Evolutionary conservation across 2,797 vertebrate species (phyloP).

Genomic region (Notoglanidium macrostoma): DNA sequence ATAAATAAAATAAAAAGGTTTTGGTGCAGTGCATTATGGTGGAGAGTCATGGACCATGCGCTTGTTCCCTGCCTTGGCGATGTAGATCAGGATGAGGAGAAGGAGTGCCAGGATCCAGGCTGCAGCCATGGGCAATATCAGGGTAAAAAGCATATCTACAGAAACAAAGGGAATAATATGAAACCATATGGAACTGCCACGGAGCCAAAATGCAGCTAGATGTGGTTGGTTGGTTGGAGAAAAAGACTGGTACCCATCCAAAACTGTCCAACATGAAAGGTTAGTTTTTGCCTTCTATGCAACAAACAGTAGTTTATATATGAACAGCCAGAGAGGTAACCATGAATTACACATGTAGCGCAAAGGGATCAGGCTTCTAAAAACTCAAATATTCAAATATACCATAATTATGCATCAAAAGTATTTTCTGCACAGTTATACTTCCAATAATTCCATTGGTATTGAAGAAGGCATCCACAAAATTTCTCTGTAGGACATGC

Average conservation of each 20-base stretch:
- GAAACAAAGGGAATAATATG: not conserved
- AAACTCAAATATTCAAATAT: not conserved
- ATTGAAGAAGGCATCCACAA: not conserved
- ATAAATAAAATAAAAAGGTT: conserved; percentile 15
- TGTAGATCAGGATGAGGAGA: conserved; percentile 67
- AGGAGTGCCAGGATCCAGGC: conserved; percentile 71
- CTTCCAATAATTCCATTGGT: not conserved
- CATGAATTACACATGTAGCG: not conserved
- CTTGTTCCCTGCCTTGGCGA: conserved; percentile 69
- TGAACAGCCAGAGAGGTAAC: not conserved
- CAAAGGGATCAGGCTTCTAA: not conserved
- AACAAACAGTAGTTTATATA: not conserved
- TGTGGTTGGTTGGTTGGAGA: too few relatives aligned
- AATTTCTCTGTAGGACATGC: not conserved
- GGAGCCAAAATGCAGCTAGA: not conserved
- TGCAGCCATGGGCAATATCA: conserved; percentile 66
- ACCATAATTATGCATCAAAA: not conserved
- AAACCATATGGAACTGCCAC: not conserved
- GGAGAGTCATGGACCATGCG: conserved; percentile 17
- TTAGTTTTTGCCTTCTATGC: not conserved
- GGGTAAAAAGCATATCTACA: conserved; percentile 50
- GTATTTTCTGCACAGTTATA: not conserved
- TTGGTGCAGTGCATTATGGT: conserved; percentile 9
- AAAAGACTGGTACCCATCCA: not conserved
- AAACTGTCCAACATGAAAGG: not conserved